phyloP scores from a whole-genome alignment of 1,140 invertebrate species.

The Drosophila erecta region DNA sequence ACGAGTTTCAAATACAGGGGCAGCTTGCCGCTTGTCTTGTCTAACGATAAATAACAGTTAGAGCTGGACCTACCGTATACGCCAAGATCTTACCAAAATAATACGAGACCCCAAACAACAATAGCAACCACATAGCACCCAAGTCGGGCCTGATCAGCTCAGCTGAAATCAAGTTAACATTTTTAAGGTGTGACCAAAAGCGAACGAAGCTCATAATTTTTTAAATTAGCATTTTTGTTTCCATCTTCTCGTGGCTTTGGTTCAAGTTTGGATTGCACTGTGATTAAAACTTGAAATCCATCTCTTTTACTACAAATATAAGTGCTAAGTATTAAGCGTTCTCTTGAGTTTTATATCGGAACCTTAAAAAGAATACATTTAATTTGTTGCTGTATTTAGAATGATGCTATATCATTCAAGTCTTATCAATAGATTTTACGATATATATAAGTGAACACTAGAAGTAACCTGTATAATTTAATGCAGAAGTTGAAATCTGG shows the following conservation, averaged over 20 bases:
- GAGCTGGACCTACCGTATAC: slow-evolving; percentile 80
- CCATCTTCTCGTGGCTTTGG: slow-evolving; percentile 24
- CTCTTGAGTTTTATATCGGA: no score
- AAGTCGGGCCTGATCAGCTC: slow-evolving; percentile 29
- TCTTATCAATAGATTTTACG: no score
- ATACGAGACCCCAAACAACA: slow-evolving; percentile 3
- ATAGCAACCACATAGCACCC: background rate
- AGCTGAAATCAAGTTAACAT: slow-evolving; percentile 44
- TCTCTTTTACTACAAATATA: no score
- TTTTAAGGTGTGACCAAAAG: slow-evolving; percentile 84
- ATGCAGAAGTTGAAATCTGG: no score
- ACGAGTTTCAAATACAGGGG: slow-evolving; percentile 43
- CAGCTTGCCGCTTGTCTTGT: slow-evolving; percentile 77
- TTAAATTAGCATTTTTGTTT: slow-evolving; percentile 82
- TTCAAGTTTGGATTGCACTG: slow-evolving; percentile 17
- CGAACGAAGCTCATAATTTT: slow-evolving; percentile 84
- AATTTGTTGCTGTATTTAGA: no score
- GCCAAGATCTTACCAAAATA: slow-evolving; percentile 40
- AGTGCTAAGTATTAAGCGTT: no score
- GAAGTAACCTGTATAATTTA: no score
- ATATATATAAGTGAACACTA: no score
- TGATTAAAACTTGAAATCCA: background rate
- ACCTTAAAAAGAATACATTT: no score
- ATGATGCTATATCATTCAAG: no score
- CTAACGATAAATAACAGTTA: slow-evolving; percentile 83